Conservation (phyloP, 2,113 vertebrate genomes). For the Hippocampus barbouri region DNA sequence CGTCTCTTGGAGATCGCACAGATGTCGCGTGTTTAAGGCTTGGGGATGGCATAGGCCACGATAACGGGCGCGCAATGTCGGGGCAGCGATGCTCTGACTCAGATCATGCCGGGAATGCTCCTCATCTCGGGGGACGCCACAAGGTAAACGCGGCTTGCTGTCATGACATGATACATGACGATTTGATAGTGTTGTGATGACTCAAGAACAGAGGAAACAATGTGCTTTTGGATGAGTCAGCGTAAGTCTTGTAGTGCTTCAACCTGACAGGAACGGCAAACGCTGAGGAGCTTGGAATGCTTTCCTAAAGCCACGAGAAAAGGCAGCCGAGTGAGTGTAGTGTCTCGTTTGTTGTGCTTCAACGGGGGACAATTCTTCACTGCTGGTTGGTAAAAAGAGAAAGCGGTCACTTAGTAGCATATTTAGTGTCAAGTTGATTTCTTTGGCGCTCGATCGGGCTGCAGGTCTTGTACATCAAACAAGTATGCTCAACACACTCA, state of each 20-base stretch:
- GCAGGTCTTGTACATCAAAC: conserved; percentile 22
- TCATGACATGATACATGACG: conserved; percentile 14
- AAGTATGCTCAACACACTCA: conserved; percentile 52
- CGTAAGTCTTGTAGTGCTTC: conserved; percentile 50
- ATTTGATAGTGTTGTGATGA: conserved; percentile 23
- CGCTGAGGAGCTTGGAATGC: conserved; percentile 32
- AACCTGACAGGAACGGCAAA: conserved; percentile 30
- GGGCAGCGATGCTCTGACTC: conserved; percentile 58
- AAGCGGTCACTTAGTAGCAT: conserved; percentile 24
- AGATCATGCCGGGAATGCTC: conserved; percentile 16
- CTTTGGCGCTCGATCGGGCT: conserved; percentile 68
- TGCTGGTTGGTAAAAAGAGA: conserved; percentile 20
- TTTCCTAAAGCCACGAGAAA: conserved; percentile 25
- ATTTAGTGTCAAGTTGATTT: conserved; percentile 45
- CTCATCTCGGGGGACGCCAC: neutral
- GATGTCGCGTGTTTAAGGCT: conserved; percentile 84
- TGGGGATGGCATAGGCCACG: conserved; percentile 69
- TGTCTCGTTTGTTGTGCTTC: conserved; percentile 51
- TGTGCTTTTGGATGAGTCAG: conserved; percentile 63
- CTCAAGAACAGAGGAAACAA: conserved; percentile 41
- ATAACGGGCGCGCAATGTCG: conserved; percentile 47
- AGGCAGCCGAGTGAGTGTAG: conserved; percentile 36
- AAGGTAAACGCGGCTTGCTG: conserved; percentile 20
- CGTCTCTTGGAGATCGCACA: conserved; percentile 84
- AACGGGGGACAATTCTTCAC: conserved; percentile 38